Base-by-base conservation (phyloP, 2,113 vertebrate species). In the Bos javanicus region DNA sequence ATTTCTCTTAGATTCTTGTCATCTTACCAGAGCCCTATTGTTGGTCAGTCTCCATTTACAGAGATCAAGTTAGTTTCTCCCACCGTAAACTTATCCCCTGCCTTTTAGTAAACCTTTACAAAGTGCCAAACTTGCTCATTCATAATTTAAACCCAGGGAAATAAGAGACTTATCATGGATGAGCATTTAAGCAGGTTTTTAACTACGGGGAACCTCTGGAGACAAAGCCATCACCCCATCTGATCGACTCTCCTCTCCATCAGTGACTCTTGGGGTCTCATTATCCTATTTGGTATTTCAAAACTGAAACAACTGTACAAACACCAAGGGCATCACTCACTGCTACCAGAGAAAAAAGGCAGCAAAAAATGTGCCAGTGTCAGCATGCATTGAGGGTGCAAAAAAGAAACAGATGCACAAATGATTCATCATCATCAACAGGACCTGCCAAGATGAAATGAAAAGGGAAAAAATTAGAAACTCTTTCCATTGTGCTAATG, bases 261-360 rank as follows among this genome's bases (percentile, higher is more conserved):
- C 74, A 76, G 46, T 83, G 83, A 96, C 94, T 95, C 93, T 56
- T 28, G 96, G 95, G 95, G 86, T 96, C 96, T 98, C 97, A 97
- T 97, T 96, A 97, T 93, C 71, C 89, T n/a, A 94, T 87, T 82
- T 82, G 13, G 9, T 78, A 59, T 95, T 97, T 97, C 88, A 78
- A 94, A 94, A 78, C 39, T 81, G 52, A 94, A 95, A 82, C 62
- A 74, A 91, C 8, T 67, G 39, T 91, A 62, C 87, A 90, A 80
- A 95, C 83, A 91, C 33, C 71, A 83, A 95, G 83, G 78, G 43
- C 39, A 95, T 92, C 15, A 19, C 84, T 97, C 82, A 90, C 39
- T 90, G 43, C 54, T 71, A 92, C 74, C 62, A 95, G 81, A 59
- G 59, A 60, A 90, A 84, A 87, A 78, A 64, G 33, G 54, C 57